Base-by-base conservation (phyloP, 2,888 invertebrate genomes). In the Bombylius discolor region DNA sequence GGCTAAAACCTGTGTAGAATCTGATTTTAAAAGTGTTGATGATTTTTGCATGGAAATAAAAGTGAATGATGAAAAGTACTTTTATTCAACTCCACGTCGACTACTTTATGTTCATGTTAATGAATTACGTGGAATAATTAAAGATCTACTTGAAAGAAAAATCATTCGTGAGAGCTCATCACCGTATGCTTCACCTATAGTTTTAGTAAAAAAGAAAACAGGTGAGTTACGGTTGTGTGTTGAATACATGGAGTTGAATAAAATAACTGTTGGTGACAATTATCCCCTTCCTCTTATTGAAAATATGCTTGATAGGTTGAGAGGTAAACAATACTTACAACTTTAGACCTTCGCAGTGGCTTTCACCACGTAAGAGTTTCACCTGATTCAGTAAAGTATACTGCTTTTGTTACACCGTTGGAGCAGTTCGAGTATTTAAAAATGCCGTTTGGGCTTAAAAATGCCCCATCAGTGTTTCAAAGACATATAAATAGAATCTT, bases 341-440 rank as follows among this genome's bases (percentile, higher is more conserved):
- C 36, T 5, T 8, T 36, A 5, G 63, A 64, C 52, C 44, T 62
- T 9, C 51, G 33, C 33, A 62, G 60, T 51, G 63, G 63, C 5
- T 64, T 63, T 47, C 56, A 62, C 49, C 63, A 64, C 33, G 55
- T 63, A 4, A 51, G 45, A 3, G 49, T 62, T 33, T 52, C 57
- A 4, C 56, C 55, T 11, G 59, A 62, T 5, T 62, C 61, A 5
- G 57, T 59, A 12, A 58, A 61, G 51, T 62, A 52, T 45, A 62
- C 60, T 4, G 48, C 57, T 11, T 55, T 57, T 31, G 49, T 49
- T 11, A 57, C 55, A 7, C 57, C 54, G 6, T 34, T 57, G 5
- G 53, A 48, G 5, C 49, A 54, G 31, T 57, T 36, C 11, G 51
- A 57, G 23, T 52, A 52, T 49, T 31, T 45, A 13, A 51, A 47